Conservation (phyloP, 2,888 invertebrate genomes). For the Teinopalpus imperialis region DNA sequence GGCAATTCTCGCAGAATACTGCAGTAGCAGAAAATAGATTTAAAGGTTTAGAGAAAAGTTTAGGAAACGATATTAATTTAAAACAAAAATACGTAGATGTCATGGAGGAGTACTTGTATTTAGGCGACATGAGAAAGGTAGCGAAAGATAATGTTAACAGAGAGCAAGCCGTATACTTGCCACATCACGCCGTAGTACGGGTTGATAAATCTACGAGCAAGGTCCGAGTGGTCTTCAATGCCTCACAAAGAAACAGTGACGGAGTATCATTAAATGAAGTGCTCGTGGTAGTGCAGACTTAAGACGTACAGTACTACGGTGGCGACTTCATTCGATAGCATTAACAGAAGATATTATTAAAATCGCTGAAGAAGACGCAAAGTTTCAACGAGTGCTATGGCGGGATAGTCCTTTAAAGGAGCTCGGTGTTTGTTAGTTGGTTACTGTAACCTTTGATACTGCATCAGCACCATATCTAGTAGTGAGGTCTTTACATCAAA, state of each 20-base stretch:
- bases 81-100: too few relatives aligned
- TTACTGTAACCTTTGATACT: constrained; percentile 37
- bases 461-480: constrained; percentile 32
- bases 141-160: not conserved
- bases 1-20: too few relatives aligned
- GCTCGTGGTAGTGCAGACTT: not conserved
- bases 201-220: not conserved
- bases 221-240: not conserved
- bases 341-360: constrained; percentile 24
- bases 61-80: too few relatives aligned
- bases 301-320: not conserved
- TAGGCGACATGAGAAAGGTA: not conserved
- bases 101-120: too few relatives aligned
- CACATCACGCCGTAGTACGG: not conserved
- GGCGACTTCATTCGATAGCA: not conserved
- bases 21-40: too few relatives aligned
- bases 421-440: not conserved
- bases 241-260: not conserved
- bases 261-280: not conserved
- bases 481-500: constrained; percentile 28
- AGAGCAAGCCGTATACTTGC: not conserved
- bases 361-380: not conserved
- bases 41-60: too few relatives aligned
- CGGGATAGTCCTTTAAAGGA: not conserved
- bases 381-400: not conserved